Conservation (phyloP, 2,113 vertebrate species). For the Poicephalus meyeri region DNA sequence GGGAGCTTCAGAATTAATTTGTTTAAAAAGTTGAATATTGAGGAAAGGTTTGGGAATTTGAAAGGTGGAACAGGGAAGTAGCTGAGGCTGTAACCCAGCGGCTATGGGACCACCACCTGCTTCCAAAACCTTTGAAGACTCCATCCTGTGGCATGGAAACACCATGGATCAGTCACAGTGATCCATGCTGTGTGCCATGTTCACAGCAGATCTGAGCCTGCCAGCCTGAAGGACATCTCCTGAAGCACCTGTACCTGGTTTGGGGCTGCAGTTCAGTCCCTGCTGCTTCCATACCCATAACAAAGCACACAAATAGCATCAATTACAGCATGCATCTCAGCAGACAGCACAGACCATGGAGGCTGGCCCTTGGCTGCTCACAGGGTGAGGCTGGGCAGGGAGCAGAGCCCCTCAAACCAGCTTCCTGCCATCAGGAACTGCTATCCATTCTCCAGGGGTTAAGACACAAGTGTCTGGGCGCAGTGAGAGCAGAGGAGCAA, state of each 20-base stretch:
- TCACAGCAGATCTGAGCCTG: fast-evolving
- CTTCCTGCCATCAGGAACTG: neutral
- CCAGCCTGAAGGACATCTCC: neutral
- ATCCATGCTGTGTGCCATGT: neutral
- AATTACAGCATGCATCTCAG: neutral
- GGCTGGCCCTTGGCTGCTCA: neutral
- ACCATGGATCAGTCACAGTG: neutral
- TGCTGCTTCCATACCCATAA: neutral
- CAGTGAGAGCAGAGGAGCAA: neutral
- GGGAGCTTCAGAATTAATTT: neutral
- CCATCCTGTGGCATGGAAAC: neutral
- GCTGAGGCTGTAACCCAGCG: neutral
- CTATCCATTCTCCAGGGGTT: fast-evolving
- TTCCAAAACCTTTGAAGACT: neutral
- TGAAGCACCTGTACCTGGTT: neutral
- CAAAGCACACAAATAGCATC: neutral
- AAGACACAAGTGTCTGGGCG: neutral
- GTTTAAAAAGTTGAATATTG: neutral
- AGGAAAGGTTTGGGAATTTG: neutral
- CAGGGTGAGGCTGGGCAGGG: neutral
- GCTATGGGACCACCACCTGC: neutral
- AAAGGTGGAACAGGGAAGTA: neutral
- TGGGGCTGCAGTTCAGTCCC: neutral
- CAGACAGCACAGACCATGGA: neutral
- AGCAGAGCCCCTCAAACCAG: neutral